A percentile compares a stretch with the other conserved stretches of the same genome.
Evolutionary conservation across 64 coral and sea anemone genomes (phyloP).

Genomic region (Cladopsammia gracilis): DNA sequence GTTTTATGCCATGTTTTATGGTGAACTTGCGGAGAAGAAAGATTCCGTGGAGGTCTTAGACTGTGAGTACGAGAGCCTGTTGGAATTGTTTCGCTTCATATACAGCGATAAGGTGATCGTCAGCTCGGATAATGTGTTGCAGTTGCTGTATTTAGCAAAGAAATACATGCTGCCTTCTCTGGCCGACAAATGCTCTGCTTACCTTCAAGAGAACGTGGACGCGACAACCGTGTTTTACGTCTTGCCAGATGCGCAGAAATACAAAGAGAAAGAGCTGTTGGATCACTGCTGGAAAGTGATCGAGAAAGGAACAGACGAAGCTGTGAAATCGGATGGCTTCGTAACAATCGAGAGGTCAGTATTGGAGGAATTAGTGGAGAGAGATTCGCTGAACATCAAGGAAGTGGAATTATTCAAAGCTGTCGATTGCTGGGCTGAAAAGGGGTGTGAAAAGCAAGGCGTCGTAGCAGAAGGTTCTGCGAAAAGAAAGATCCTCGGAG

Average conservation of each 20-base stretch:
- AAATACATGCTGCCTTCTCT: slow-evolving; percentile 34
- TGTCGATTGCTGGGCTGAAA: slow-evolving; percentile 10
- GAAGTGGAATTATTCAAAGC: too few relatives aligned
- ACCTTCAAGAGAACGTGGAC: slow-evolving; percentile 11
- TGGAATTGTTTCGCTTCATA: slow-evolving; percentile 25
- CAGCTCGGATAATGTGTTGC: slow-evolving; percentile 21
- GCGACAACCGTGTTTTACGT: slow-evolving; percentile 30
- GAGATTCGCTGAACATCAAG: too few relatives aligned
- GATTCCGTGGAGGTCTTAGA: not conserved
- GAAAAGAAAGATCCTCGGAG: slow-evolving; percentile 17
- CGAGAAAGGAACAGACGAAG: too few relatives aligned
- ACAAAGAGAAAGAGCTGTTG: not conserved
- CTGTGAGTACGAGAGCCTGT: slow-evolving; percentile 34
- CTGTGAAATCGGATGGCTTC: too few relatives aligned
- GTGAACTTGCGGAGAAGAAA: slow-evolving; percentile 13
- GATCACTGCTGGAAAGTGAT: not conserved
- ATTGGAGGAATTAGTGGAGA: too few relatives aligned
- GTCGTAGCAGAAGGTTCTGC: not conserved
- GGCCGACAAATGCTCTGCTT: slow-evolving; percentile 18
- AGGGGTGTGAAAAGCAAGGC: not conserved
- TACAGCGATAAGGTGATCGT: not conserved
- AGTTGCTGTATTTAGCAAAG: not conserved
- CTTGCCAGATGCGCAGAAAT: not conserved
- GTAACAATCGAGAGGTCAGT: too few relatives aligned
- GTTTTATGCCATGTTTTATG: slow-evolving; percentile 32